A percentile compares a stretch with the other conserved stretches of the same genome.
Evolutionary conservation across 2,888 invertebrate species (phyloP).

Genomic region (Drosophila barbarae): DNA sequence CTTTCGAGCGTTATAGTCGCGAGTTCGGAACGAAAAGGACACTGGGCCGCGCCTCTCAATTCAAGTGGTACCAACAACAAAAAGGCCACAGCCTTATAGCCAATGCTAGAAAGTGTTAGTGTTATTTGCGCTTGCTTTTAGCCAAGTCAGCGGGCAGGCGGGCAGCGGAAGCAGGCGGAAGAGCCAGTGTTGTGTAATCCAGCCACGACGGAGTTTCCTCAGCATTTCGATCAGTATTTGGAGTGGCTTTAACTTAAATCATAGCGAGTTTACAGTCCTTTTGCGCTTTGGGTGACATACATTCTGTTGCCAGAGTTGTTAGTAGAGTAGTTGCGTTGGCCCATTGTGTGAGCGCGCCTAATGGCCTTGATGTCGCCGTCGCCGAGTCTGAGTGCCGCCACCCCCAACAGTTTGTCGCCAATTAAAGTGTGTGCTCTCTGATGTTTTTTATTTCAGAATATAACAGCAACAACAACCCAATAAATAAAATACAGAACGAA

Average conservation of each 20-base stretch:
- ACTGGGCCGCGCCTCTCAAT: constrained; percentile 12
- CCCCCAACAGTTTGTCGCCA: constrained; percentile 24
- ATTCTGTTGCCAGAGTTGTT: constrained; percentile 41
- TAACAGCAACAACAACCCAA: neutral
- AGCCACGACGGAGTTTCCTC: constrained; percentile 6
- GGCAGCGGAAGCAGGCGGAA: constrained; percentile 6
- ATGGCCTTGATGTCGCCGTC: constrained; percentile 76
- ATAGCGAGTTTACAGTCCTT: constrained; percentile 3
- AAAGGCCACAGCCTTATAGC: constrained; percentile 20
- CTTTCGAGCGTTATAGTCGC: constrained; percentile 72
- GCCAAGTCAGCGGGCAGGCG: constrained; percentile 46
- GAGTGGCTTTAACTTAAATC: constrained; percentile 1
- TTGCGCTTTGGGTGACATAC: constrained; percentile 30
- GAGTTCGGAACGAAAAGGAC: constrained; percentile 26
- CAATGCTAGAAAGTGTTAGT: constrained; percentile 53
- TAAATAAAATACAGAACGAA: constrained; percentile 4
- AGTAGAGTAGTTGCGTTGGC: constrained; percentile 30
- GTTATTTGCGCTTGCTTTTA: constrained; percentile 48
- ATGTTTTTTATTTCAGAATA: constrained; percentile 20
- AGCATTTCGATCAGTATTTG: neutral
- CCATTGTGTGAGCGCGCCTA: constrained; percentile 41
- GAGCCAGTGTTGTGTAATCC: constrained; percentile 64
- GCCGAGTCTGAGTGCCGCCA: constrained; percentile 62
- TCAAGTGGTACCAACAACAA: constrained; percentile 42
- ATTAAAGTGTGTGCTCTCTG: constrained; percentile 32